These are phyloP conservation scores for Bombus consobrinus DNA, from an alignment of 1,140 invertebrate genomes.

Conservation along the genomic window DNA sequence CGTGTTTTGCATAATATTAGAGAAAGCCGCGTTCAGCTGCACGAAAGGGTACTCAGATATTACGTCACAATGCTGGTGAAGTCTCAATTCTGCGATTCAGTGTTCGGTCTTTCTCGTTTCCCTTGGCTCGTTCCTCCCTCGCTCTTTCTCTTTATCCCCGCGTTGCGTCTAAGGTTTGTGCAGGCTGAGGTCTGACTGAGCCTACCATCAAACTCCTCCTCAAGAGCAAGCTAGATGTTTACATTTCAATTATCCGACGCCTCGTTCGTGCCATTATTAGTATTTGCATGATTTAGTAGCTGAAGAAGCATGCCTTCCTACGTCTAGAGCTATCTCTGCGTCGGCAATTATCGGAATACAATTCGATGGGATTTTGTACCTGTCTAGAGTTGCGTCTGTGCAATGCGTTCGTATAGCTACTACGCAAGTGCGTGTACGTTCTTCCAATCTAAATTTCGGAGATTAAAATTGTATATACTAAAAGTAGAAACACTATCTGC, in stretches of 20 bases:
- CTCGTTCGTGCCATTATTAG: constrained; percentile 73
- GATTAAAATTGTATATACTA: background rate
- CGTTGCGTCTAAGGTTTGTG: background rate
- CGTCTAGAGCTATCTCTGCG: constrained; percentile 48
- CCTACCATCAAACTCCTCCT: constrained; percentile 46
- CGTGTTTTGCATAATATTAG: background rate
- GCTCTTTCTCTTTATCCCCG: constrained; percentile 34
- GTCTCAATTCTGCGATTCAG: constrained; percentile 37
- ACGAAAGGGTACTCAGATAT: constrained; percentile 30
- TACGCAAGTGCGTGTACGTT: background rate
- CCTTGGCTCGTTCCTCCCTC: constrained; percentile 34
- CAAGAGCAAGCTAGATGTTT: constrained; percentile 66
- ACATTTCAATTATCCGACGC: constrained; percentile 77
- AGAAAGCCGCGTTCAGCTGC: background rate
- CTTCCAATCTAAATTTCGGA: background rate
- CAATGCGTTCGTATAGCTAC: too few relatives aligned
- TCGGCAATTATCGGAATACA: constrained; percentile 45
- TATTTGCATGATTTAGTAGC: constrained; percentile 77
- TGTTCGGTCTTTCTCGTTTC: constrained; percentile 23
- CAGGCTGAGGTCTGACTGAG: constrained; percentile 32
- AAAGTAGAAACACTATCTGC: background rate
- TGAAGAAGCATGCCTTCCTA: constrained; percentile 58
- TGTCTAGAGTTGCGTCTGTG: background rate
- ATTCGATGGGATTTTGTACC: background rate
- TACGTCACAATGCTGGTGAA: constrained; percentile 23